Evolutionary conservation across 2,113 vertebrate species (phyloP).

Genomic region (Cyprinodon variegatus): DNA sequence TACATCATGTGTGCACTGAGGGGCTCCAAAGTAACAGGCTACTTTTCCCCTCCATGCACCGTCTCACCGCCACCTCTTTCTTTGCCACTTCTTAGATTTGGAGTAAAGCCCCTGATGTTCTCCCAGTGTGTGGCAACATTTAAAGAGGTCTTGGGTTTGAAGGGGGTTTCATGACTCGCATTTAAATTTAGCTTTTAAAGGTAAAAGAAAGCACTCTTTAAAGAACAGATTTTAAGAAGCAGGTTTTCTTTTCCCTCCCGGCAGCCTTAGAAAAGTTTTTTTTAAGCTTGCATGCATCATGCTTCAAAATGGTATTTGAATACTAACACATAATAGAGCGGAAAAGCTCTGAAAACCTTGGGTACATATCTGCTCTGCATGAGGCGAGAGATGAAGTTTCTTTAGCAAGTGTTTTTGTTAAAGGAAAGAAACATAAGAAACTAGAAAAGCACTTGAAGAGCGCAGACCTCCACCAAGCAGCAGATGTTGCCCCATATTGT

Average conservation of each 20-base stretch:
- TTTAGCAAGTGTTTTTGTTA: not conserved
- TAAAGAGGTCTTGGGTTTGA: constrained; percentile 40
- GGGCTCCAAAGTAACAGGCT: constrained; percentile 62
- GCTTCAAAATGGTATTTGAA: not conserved
- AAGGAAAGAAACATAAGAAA: not conserved
- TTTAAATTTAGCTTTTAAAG: constrained; percentile 56
- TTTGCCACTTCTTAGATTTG: constrained; percentile 42
- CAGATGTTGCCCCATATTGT: no score
- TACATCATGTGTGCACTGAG: constrained; percentile 45
- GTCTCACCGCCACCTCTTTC: constrained; percentile 24
- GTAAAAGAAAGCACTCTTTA: constrained; percentile 14
- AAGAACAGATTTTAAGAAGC: constrained; percentile 25
- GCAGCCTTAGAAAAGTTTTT: not conserved
- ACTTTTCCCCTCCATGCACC: constrained; percentile 40
- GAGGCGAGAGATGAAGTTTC: not conserved
- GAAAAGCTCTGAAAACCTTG: not conserved
- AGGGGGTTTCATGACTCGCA: constrained; percentile 38
- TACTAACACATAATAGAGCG: not conserved
- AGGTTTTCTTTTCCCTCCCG: constrained; percentile 19
- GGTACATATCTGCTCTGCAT: not conserved
- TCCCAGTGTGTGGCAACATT: constrained; percentile 45
- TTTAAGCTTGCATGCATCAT: constrained; percentile 4
- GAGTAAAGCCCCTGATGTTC: constrained; percentile 58
- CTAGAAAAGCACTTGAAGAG: not conserved
- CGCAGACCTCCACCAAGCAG: no score